Conservation (phyloP, 1,140 invertebrate species). For the Magallana gigas region DNA sequence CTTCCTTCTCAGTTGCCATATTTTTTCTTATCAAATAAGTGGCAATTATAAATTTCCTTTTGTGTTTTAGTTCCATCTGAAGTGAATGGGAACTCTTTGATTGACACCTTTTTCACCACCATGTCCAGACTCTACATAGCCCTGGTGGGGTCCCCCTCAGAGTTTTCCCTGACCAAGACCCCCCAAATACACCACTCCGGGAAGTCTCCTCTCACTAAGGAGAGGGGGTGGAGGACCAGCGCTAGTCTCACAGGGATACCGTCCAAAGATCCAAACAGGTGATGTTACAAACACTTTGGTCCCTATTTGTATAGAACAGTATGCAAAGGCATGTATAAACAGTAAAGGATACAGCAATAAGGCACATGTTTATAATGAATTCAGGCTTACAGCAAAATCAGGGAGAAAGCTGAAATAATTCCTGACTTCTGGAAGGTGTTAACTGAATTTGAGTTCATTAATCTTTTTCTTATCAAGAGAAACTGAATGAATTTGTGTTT, state of each 20-base stretch:
- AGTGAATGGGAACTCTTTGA: neutral
- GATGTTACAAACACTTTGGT: neutral
- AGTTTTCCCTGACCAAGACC: slow-evolving; percentile 5
- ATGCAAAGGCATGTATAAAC: neutral
- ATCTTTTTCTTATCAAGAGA: neutral
- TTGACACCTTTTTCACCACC: slow-evolving; percentile 29
- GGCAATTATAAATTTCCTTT: neutral
- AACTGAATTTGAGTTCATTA: neutral
- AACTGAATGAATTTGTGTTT: neutral
- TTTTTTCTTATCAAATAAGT: neutral
- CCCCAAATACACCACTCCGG: slow-evolving; percentile 36
- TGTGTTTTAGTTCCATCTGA: neutral
- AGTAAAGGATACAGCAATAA: neutral
- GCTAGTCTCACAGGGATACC: slow-evolving; percentile 22
- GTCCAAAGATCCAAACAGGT: slow-evolving; percentile 35
- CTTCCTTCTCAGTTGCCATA: too few species aligned
- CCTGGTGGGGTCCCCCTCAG: slow-evolving; percentile 15
- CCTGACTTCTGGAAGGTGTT: too few species aligned
- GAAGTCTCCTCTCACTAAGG: neutral
- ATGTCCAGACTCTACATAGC: slow-evolving; percentile 35
- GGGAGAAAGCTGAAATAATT: too few species aligned
- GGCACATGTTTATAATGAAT: neutral
- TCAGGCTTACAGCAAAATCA: neutral
- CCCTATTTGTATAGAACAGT: neutral
- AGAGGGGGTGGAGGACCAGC: neutral